Conservation (phyloP, 2,797 vertebrate species). For the Labeo calbasu region DNA sequence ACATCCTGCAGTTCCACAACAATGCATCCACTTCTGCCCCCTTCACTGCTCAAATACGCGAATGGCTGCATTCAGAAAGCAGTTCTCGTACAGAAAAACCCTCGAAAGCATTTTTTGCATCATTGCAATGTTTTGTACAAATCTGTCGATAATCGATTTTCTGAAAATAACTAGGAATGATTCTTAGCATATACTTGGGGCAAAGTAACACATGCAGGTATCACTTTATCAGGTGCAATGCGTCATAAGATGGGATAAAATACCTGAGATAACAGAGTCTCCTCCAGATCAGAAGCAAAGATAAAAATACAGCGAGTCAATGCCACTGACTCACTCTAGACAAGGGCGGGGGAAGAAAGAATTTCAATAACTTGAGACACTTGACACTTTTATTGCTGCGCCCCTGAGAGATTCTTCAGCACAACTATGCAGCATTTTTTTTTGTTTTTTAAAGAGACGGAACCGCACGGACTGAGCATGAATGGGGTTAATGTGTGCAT, state of each 20-base stretch:
- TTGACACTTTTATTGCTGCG: conserved; percentile 66
- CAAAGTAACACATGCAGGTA: neutral
- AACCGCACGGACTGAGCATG: neutral
- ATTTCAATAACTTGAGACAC: conserved; percentile 66
- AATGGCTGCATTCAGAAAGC: conserved; percentile 70
- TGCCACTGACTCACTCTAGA: conserved; percentile 39
- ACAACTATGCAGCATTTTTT: conserved; percentile 23
- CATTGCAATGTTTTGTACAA: neutral
- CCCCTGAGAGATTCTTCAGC: conserved; percentile 47
- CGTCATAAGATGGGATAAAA: conserved; percentile 9
- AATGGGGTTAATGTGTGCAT: conserved; percentile 8
- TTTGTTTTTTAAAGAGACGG: neutral
- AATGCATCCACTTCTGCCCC: conserved; percentile 85
- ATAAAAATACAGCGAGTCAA: conserved; percentile 22
- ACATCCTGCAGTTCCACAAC: conserved; percentile 96
- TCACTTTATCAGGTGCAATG: conserved; percentile 26
- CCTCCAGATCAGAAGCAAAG: conserved; percentile 42
- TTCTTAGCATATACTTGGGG: neutral
- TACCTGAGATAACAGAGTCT: conserved; percentile 51
- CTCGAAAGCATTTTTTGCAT: conserved; percentile 7
- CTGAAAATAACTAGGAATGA: neutral
- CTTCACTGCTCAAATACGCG: conserved; percentile 74
- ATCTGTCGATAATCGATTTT: neutral
- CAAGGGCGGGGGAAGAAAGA: conserved; percentile 59
- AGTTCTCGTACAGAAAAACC: conserved; percentile 16